Conservation (phyloP, 2,797 vertebrate genomes). For the Tachyglossus aculeatus region DNA sequence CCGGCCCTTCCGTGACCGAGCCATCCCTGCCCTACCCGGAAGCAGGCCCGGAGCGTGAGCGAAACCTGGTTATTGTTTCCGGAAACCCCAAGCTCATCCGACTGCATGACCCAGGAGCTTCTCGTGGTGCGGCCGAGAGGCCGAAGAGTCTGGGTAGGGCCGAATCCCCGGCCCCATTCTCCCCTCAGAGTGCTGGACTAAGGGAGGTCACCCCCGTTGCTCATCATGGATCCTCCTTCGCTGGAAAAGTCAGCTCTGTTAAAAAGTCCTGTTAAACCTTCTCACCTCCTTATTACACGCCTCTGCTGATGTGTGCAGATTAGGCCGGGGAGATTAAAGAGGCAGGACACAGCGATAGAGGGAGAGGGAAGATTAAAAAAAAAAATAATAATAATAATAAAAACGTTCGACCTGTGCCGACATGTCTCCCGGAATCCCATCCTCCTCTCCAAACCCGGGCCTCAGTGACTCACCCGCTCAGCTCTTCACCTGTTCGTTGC, state of each 20-base stretch:
- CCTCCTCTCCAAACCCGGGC: slow-evolving; percentile 67
- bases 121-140: background rate
- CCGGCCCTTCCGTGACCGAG: background rate
- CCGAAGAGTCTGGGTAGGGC: background rate
- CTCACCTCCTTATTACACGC: background rate
- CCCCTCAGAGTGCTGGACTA: no score
- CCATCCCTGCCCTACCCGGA: background rate
- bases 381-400: no score
- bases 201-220: no score
- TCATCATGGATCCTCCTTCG: no score
- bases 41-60: background rate
- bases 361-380: slow-evolving; percentile 46
- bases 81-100: background rate
- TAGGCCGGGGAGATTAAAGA: slow-evolving; percentile 10
- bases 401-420: slow-evolving; percentile 65
- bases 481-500: slow-evolving; percentile 69
- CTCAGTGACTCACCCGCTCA: slow-evolving; percentile 72
- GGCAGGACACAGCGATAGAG: slow-evolving; percentile 23
- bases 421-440: slow-evolving; percentile 67
- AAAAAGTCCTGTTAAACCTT: no score
- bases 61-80: background rate
- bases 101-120: no score
- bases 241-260: no score
- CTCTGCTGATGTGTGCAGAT: slow-evolving; percentile 18
- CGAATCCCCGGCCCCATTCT: background rate